Evolutionary conservation across 2,113 vertebrate species (phyloP).

Genomic region (Amazona guildingii): DNA sequence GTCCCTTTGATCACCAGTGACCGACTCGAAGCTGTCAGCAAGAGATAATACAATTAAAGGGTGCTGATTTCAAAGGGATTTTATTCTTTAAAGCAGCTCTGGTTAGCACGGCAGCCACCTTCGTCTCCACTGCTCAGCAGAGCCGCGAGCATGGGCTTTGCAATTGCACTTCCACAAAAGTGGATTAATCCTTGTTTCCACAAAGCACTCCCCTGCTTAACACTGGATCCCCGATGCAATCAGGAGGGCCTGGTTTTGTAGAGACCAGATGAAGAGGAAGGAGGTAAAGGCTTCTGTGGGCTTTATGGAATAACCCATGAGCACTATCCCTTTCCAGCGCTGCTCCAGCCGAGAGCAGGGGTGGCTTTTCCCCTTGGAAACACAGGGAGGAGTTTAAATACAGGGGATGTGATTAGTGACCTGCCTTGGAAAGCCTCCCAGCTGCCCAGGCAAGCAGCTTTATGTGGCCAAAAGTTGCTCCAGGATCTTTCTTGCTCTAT

Average conservation of each 20-base stretch:
- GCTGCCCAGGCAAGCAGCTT: not conserved
- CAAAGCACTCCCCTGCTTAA: not conserved
- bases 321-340: not conserved
- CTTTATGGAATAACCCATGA: not conserved
- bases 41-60: conserved; percentile 41
- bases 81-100: not conserved
- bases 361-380: not conserved
- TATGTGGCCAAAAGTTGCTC: not conserved
- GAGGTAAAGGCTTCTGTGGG: not conserved
- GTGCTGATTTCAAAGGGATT: conserved; percentile 49
- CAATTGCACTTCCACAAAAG: not conserved
- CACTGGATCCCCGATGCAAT: not conserved
- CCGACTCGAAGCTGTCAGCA: not conserved
- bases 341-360: not conserved
- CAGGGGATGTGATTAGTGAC: not conserved
- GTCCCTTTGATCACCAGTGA: conserved; percentile 22
- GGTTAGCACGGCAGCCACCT: not conserved
- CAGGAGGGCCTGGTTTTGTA: not conserved
- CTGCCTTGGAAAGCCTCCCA: not conserved
- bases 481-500: not conserved
- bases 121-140: not conserved
- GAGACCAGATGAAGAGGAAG: not conserved
- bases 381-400: not conserved
- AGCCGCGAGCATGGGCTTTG: not conserved
- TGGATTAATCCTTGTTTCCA: not conserved